Base-by-base conservation (phyloP, 2,797 vertebrate species). In the Diplodus sargus region DNA sequence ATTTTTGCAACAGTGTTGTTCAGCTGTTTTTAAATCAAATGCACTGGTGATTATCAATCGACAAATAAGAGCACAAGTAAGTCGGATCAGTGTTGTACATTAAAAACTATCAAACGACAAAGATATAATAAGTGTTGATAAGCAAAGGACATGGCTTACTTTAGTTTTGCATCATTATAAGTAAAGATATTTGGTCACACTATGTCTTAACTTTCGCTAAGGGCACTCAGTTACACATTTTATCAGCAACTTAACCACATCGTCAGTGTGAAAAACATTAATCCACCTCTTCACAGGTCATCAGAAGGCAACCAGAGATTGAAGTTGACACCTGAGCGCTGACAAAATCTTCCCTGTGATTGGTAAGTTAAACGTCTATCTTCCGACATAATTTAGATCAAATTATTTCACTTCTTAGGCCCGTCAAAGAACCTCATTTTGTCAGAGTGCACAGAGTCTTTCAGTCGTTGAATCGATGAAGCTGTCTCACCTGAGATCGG, bases 401-500 rank as follows among this genome's bases (percentile, higher is more conserved):
- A 76, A 2, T 16, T 20, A 17, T 23, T 80, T 89, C 73, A 93
- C 82, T 91, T 87, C 58, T 93, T 85, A 20, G 76, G 84, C 15
- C 78, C 88, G 18, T 96, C 94, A 82, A 95, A 96, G 90, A 96
- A 96, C 83, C 52, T 93, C 90, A 95, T 95, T 90, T 96, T 96
- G 60, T 96, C 95, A 25, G 89, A 80, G 88, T 95, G 95, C 78
- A 96, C 89, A 4, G 92, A 90, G 74, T 96, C 91, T 89, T 56
- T 94, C 18, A 96, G 85, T 34, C 88, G 92, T 68, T 91, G 91
- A 70, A 95, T 90, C 12, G 94, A 95, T 6, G 92, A 93, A 4
- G 93, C 94, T 2, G 94, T 92, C 39, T 94, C 92, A 56, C 86
- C 91, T 70, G 87, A 87, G 78, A 92, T 86, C 56, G 92, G 87